Base-by-base conservation (phyloP, 2,888 invertebrate genomes). In the Pristionchus fissidentatus region DNA sequence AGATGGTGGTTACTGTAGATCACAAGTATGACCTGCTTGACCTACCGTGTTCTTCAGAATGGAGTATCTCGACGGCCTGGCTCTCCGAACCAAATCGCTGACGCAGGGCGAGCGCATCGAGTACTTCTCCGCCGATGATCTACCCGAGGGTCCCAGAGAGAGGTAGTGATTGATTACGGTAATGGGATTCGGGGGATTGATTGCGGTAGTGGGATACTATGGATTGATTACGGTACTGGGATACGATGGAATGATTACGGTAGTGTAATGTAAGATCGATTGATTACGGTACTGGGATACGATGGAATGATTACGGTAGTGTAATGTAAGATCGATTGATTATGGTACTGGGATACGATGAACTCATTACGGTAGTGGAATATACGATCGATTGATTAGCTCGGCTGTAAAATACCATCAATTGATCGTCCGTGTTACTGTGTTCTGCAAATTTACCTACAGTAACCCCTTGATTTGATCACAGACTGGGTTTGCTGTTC, bases 101-200 rank as follows among this genome's bases (percentile, higher is more conserved):
- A 70, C 66, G 1, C 49, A 46, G 49, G 86, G 86, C 26, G 52
- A 80, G 49, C 38, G 41, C 15, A 84, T 86, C 49, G 83, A 84
- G 49, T 86, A 86, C 66, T 66, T 86, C 46, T 73, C 52, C 46
- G 83, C 83, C 4, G 86, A 86, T 35, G 86, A 86, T 57, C 73
- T 86, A n/a, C 85, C 86, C 3, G 86, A 85, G 60, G 32, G 55
- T n/a, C 85, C 86, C 26, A 83, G 83, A 49, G 86, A 86, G 52
- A 78, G 86, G 86, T 86, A n/a, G n/a, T n/a, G n/a, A n/a, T n/a
- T n/a, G n/a, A n/a, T n/a, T n/a, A 70, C n/a, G 73, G 49, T 41
- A 26, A 8, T 49, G 38, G 57, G 0, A 55, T n/a, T n/a, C 32
- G 8, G 32, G n/a, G 52, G 32, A 52, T 13, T 22, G 15, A 41